Evolutionary conservation across 2,797 vertebrate species (phyloP).

Genomic region (Chromis chromis): DNA sequence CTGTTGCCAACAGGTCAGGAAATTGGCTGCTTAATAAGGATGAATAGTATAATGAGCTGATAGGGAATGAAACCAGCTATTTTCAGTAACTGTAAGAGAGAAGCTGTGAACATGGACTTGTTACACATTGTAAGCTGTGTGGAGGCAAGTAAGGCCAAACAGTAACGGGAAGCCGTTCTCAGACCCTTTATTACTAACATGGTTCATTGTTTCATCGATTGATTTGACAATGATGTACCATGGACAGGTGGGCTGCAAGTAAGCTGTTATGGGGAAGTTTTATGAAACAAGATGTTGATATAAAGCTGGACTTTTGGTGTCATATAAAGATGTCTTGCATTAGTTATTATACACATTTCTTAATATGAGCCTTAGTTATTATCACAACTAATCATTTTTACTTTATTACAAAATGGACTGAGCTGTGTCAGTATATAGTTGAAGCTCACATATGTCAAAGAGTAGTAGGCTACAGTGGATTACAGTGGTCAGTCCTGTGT

Average conservation of each 20-base stretch:
- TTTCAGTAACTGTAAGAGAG: slow-evolving; percentile 1
- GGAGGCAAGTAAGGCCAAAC: not conserved
- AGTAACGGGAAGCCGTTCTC: not conserved
- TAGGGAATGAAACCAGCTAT: slow-evolving; percentile 30
- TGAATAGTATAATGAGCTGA: slow-evolving; percentile 31
- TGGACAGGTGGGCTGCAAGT: not conserved
- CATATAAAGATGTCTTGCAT: too few species aligned
- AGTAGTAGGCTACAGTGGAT: too few species aligned
- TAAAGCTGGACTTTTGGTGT: not conserved
- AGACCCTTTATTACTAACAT: not conserved
- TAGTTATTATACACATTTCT: too few species aligned
- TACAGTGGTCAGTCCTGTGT: too few species aligned
- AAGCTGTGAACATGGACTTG: not conserved
- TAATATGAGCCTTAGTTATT: not conserved
- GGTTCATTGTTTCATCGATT: not conserved
- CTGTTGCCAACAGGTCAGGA: slow-evolving; percentile 15
- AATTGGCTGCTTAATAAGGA: slow-evolving; percentile 29
- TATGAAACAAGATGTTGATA: not conserved
- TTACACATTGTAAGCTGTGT: not conserved
- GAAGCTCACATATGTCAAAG: too few species aligned
- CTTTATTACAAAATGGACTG: not conserved
- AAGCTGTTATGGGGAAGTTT: not conserved
- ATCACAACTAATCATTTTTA: not conserved
- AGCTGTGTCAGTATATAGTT: not conserved
- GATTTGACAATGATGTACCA: not conserved